Conservation (phyloP, 2,797 vertebrate species). For the Pitangus sulphuratus region DNA sequence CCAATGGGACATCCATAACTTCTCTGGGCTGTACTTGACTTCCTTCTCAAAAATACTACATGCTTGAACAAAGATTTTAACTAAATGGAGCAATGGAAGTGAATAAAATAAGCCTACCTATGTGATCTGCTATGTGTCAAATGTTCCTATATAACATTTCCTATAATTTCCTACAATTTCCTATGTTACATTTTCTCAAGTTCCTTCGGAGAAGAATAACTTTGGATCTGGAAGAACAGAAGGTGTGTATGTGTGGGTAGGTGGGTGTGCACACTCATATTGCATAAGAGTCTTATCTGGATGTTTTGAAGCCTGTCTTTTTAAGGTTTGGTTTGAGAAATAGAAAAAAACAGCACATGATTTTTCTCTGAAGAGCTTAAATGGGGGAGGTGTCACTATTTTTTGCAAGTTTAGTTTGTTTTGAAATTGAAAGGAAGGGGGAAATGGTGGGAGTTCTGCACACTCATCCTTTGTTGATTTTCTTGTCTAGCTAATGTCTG, state of each 20-base stretch:
- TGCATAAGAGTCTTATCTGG: neutral
- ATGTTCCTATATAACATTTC: no score
- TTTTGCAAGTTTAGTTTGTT: neutral
- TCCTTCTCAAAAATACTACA: neutral
- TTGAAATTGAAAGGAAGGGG: neutral
- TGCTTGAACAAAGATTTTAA: neutral
- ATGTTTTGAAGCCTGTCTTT: neutral
- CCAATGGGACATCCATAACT: rapidly evolving
- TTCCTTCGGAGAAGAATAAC: neutral
- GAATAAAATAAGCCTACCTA: neutral
- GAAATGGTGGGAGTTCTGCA: neutral
- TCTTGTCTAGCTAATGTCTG: neutral
- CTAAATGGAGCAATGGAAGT: neutral
- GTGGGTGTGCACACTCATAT: neutral
- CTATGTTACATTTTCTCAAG: neutral
- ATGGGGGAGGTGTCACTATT: neutral
- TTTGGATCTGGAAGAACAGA: neutral
- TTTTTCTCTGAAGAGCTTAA: neutral
- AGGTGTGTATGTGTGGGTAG: neutral
- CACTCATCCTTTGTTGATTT: neutral
- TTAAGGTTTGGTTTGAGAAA: neutral
- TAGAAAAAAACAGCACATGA: neutral
- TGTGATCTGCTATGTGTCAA: rapidly evolving
- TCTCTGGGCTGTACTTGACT: neutral
- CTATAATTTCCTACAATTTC: no score